Conservation (phyloP, 1,140 invertebrate species). For the Goniozus legneri region DNA sequence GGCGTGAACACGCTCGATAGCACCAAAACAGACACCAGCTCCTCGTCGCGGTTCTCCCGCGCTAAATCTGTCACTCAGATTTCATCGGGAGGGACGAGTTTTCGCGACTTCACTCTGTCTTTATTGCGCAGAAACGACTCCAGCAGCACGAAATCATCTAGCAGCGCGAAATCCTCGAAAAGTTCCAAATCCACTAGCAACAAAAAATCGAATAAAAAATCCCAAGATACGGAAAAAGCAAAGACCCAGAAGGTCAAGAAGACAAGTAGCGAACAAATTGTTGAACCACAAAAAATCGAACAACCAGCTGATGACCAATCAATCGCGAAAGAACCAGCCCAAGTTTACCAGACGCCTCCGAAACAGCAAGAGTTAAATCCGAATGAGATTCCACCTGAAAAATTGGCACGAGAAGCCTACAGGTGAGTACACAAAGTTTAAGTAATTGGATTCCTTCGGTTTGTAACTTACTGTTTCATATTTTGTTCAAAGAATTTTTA, state of each 20-base stretch:
- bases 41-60: slow-evolving; percentile 37
- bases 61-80: slow-evolving; percentile 50
- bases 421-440: too few relatives aligned
- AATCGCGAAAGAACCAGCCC: background rate
- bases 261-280: too few relatives aligned
- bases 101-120: slow-evolving; percentile 47
- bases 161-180: background rate
- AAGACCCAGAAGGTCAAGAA: too few relatives aligned
- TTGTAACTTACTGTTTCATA: background rate
- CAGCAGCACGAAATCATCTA: slow-evolving; percentile 26
- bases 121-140: slow-evolving; percentile 45
- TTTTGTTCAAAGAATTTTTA: background rate
- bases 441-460: too few relatives aligned
- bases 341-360: slow-evolving; percentile 37
- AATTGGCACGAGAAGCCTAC: slow-evolving; percentile 66
- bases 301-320: slow-evolving; percentile 7
- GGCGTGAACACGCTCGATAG: background rate
- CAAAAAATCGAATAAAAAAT: too few relatives aligned
- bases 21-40: slow-evolving; percentile 8
- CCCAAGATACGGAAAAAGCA: background rate
- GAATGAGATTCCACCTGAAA: slow-evolving; percentile 61
- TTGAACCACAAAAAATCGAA: background rate
- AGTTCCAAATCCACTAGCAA: background rate
- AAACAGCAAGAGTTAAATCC: slow-evolving; percentile 36
- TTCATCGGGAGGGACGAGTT: slow-evolving; percentile 22